Conservation (phyloP, 2,888 invertebrate genomes). For the Caenorhabditis parvicauda region DNA sequence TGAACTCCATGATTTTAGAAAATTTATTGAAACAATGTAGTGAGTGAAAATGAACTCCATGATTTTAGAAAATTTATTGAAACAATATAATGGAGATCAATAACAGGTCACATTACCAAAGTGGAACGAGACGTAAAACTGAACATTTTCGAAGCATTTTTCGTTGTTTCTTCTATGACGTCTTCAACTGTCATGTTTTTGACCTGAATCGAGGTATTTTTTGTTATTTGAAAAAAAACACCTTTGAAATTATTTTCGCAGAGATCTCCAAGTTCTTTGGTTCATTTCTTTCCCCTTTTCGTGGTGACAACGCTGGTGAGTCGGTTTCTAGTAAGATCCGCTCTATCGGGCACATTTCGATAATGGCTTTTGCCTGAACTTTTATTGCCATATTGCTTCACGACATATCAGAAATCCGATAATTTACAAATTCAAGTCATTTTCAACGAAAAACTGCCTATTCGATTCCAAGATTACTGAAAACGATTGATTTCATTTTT, state of each 20-base stretch:
- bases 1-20: too few relatives aligned
- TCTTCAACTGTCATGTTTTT: not conserved
- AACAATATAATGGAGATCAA: too few relatives aligned
- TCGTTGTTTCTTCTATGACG: not conserved
- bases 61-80: too few relatives aligned
- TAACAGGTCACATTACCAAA: too few relatives aligned
- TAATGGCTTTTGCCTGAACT: slow-evolving; percentile 63
- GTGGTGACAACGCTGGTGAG: slow-evolving; percentile 65
- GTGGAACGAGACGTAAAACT: too few relatives aligned
- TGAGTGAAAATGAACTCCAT: too few relatives aligned
- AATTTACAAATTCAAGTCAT: not conserved
- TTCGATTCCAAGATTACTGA: not conserved
- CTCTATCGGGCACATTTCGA: slow-evolving; percentile 63
- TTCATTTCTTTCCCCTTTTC: slow-evolving; percentile 59
- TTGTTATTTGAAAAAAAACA: too few relatives aligned
- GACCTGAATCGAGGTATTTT: too few relatives aligned
- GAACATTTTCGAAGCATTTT: too few relatives aligned
- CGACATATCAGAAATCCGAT: not conserved
- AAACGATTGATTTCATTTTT: not conserved
- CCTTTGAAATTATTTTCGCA: slow-evolving; percentile 63
- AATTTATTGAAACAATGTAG: too few relatives aligned
- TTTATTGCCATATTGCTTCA: not conserved
- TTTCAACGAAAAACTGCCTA: not conserved
- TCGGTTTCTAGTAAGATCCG: slow-evolving; percentile 66
- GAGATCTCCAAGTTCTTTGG: slow-evolving; percentile 63